Evolutionary conservation across 2,888 invertebrate species (phyloP).

Genomic region (Cephus runcator): DNA sequence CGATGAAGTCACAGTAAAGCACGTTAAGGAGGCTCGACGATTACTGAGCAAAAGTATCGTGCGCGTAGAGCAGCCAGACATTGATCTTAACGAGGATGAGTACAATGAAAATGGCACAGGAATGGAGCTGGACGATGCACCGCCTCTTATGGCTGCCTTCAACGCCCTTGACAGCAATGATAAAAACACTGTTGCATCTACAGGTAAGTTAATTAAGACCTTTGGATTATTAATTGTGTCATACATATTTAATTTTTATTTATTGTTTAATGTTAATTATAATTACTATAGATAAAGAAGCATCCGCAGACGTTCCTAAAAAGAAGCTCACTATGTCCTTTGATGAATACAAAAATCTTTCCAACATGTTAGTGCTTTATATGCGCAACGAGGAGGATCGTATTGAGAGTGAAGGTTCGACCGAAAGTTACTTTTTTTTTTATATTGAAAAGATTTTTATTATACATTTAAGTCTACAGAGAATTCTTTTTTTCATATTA

Average conservation of each 20-base stretch:
- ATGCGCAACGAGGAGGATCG: conserved; percentile 87
- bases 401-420: conserved; percentile 71
- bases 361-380: conserved; percentile 90
- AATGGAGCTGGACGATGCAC: conserved; percentile 69
- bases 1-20: conserved; percentile 85
- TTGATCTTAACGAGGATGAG: conserved; percentile 88
- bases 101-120: conserved; percentile 69
- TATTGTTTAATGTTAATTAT: conserved; percentile 5
- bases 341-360: conserved; percentile 92
- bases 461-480: not conserved
- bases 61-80: conserved; percentile 97
- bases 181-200: conserved; percentile 14
- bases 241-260: conserved; percentile 5
- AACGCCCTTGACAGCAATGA: conserved; percentile 31
- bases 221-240: not conserved
- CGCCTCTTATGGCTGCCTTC: conserved; percentile 51
- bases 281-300: conserved; percentile 23
- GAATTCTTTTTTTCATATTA: not conserved
- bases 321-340: conserved; percentile 86
- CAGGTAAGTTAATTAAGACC: conserved; percentile 22
- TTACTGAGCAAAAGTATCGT: conserved; percentile 96
- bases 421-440: not conserved
- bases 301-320: conserved; percentile 66
- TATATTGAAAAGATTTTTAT: conserved; percentile 17
- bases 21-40: conserved; percentile 91